These are phyloP conservation scores for Empidonax alnorum DNA, from an alignment of 2,113 vertebrate genomes.

Conservation along the genomic window DNA sequence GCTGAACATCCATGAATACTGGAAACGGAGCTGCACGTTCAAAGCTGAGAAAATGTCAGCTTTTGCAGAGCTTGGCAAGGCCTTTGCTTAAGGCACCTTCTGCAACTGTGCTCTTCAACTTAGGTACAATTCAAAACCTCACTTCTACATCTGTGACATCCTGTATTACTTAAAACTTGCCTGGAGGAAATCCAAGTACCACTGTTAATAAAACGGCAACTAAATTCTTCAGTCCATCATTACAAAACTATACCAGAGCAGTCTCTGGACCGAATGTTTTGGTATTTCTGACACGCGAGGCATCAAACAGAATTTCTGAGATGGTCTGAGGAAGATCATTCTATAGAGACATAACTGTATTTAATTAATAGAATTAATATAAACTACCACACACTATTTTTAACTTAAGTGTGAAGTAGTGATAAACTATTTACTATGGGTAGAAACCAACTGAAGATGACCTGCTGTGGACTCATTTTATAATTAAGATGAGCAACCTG, in stretches of 20 bases:
- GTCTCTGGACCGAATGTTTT: not conserved
- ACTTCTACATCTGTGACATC: not conserved
- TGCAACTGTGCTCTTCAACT: not conserved
- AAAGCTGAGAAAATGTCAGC: not conserved
- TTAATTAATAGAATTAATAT: not conserved
- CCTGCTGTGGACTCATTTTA: not conserved
- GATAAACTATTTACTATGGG: not conserved
- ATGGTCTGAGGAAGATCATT: not conserved
- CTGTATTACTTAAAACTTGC: conserved; percentile 18
- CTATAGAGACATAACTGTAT: not conserved
- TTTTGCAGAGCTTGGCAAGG: not conserved
- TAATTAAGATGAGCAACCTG: not conserved
- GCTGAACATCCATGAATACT: not conserved
- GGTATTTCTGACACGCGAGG: fast-evolving
- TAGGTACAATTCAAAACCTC: not conserved
- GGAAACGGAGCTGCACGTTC: not conserved
- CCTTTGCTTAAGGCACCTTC: not conserved
- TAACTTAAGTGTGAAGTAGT: not conserved
- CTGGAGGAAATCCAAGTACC: not conserved
- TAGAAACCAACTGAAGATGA: not conserved
- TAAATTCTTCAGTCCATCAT: not conserved
- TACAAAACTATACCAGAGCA: not conserved
- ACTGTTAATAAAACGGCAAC: not conserved
- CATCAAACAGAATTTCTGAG: not conserved
- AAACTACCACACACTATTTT: not conserved